Evolutionary conservation across 2,113 vertebrate genomes (phyloP).

Genomic region (Chloroceryle aenea): DNA sequence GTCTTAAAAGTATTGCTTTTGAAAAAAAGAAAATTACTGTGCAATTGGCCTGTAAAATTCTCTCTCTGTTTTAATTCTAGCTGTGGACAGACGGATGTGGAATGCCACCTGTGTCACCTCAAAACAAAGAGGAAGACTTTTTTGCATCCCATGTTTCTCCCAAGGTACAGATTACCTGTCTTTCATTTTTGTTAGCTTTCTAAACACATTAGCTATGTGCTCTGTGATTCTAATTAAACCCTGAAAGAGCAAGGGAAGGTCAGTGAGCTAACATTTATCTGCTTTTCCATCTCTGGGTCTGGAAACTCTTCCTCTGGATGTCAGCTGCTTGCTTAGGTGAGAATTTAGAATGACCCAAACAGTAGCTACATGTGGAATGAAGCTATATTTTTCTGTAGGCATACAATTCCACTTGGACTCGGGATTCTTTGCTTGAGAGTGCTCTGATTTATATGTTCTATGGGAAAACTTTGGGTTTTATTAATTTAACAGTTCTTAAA

Average conservation of each 20-base stretch:
- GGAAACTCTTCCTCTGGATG: not conserved
- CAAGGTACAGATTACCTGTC: slow-evolving; percentile 55
- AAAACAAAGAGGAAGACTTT: slow-evolving; percentile 90
- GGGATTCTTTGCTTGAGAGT: not conserved
- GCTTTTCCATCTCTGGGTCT: not conserved
- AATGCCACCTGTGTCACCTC: slow-evolving; percentile 76
- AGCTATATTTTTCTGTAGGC: not conserved
- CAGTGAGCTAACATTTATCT: not conserved
- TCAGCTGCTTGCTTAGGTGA: not conserved
- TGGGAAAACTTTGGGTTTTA: not conserved
- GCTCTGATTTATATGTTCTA: not conserved
- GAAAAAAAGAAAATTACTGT: not conserved
- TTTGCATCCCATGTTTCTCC: slow-evolving; percentile 84
- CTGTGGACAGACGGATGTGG: slow-evolving; percentile 88
- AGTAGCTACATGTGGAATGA: not conserved
- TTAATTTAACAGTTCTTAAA: not conserved
- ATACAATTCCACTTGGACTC: not conserved
- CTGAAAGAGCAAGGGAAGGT: not conserved
- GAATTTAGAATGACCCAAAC: not conserved
- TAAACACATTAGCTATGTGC: not conserved
- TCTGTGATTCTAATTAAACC: not conserved
- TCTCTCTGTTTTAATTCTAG: slow-evolving; percentile 65
- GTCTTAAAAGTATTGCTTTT: not conserved
- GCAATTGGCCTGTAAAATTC: not conserved
- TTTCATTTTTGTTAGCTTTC: not conserved